phyloP scores from a whole-genome alignment of 2,888 invertebrate genomes.

The Gortyna flavago region DNA sequence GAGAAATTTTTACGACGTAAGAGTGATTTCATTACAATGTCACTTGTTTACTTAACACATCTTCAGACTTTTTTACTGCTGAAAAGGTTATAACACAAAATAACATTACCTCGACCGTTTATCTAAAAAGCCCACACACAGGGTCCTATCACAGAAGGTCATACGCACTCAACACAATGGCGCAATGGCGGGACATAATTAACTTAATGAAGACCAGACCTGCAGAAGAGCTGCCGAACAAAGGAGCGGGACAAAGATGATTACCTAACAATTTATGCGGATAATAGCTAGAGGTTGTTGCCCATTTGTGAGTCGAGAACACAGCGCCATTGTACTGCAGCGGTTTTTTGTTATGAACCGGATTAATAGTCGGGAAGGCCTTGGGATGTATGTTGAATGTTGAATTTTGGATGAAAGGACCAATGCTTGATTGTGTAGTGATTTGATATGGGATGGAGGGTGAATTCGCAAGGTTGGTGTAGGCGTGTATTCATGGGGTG shows the following conservation, averaged over 20 bases:
- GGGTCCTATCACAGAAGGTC: constrained; percentile 63
- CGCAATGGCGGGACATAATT: constrained; percentile 71
- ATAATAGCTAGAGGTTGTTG: constrained; percentile 71
- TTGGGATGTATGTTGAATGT: constrained; percentile 63
- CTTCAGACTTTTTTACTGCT: background rate
- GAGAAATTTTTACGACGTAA: too few species aligned
- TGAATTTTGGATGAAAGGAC: constrained; percentile 56
- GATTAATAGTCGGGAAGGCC: constrained; percentile 70
- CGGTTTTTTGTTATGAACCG: constrained; percentile 68
- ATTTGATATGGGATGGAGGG: constrained; percentile 52
- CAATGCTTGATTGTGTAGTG: constrained; percentile 51
- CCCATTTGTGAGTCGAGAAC: constrained; percentile 65
- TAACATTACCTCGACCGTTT: constrained; percentile 22
- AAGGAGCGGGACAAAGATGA: constrained; percentile 70
- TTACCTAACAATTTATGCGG: constrained; percentile 73
- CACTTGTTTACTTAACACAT: background rate
- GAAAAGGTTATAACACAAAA: constrained; percentile 7
- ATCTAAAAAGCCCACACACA: constrained; percentile 45
- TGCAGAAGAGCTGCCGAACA: constrained; percentile 68
- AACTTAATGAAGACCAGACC: constrained; percentile 75
- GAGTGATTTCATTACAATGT: background rate
- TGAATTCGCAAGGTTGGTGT: constrained; percentile 37
- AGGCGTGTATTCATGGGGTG: constrained; percentile 32
- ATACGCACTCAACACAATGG: constrained; percentile 67
- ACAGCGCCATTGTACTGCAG: constrained; percentile 67